phyloP scores from a whole-genome alignment of 1,140 invertebrate genomes.

The Eciton burchellii region DNA sequence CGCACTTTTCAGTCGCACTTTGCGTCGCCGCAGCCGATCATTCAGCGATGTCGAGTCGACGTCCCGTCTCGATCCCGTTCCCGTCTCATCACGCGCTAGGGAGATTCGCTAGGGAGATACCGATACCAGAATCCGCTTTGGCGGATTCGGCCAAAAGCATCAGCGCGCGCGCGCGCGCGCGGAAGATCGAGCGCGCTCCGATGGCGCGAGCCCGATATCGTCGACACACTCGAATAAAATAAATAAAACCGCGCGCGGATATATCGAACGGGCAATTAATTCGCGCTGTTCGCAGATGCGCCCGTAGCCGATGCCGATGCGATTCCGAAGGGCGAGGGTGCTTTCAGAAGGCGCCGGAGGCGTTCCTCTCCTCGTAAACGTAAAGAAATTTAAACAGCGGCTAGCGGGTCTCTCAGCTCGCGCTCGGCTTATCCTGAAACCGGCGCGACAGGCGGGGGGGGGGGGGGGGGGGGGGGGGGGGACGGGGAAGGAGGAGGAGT shows the following conservation, averaged over 20 bases:
- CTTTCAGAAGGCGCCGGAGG: no score
- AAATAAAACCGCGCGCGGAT: not conserved
- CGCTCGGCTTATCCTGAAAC: constrained; percentile 53
- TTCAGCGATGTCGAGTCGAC: not conserved
- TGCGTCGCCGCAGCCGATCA: not conserved
- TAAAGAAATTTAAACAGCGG: constrained; percentile 25
- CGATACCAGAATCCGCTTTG: no score
- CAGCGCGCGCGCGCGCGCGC: not conserved
- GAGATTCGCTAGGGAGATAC: no score
- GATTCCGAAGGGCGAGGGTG: no score
- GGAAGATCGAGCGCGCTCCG: not conserved
- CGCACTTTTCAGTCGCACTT: not conserved
- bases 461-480: constrained; percentile 23
- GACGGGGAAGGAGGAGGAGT: constrained; percentile 42
- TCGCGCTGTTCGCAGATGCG: not conserved
- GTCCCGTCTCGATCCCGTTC: no score
- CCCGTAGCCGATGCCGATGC: no score
- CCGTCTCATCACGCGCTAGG: no score
- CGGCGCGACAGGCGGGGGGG: constrained; percentile 27
- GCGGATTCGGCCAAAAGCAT: no score
- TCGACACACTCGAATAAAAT: no score
- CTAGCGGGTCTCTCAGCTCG: not conserved
- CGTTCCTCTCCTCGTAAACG: not conserved
- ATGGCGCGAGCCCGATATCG: no score
- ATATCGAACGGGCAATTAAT: not conserved